phyloP scores from a whole-genome alignment of 2,797 vertebrate genomes.

The Pitangus sulphuratus region DNA sequence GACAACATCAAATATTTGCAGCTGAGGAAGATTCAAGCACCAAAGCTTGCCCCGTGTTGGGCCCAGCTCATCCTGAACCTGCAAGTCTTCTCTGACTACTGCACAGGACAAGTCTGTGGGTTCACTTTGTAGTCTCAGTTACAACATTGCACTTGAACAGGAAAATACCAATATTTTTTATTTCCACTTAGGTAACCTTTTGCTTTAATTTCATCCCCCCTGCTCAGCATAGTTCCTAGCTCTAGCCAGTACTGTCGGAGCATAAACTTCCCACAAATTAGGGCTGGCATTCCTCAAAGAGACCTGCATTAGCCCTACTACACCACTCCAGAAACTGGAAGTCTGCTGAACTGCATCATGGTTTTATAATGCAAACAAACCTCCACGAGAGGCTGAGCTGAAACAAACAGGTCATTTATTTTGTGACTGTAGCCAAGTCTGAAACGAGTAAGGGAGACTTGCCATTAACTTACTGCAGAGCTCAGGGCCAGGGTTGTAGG shows the following conservation, averaged over 20 bases:
- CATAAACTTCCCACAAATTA: neutral
- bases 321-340: neutral
- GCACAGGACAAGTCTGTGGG: neutral
- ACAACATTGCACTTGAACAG: accelerated
- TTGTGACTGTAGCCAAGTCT: slow-evolving; percentile 20
- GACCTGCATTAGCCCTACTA: neutral
- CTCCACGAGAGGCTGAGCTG: slow-evolving; percentile 1
- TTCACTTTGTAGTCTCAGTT: neutral
- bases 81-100: neutral
- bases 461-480: neutral
- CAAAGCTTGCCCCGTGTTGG: neutral
- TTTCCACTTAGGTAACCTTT: neutral
- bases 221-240: neutral
- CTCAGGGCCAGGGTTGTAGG: neutral
- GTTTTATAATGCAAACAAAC: slow-evolving; percentile 45
- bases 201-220: neutral
- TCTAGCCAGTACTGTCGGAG: neutral
- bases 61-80: neutral
- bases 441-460: neutral
- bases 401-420: slow-evolving; percentile 61
- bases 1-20: neutral
- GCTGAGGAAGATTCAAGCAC: neutral
- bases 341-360: neutral
- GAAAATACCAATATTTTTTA: neutral
- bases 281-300: neutral